These are phyloP conservation scores for Drosophila seguyi DNA, from an alignment of 1,140 invertebrate species.

Conservation along the genomic window DNA sequence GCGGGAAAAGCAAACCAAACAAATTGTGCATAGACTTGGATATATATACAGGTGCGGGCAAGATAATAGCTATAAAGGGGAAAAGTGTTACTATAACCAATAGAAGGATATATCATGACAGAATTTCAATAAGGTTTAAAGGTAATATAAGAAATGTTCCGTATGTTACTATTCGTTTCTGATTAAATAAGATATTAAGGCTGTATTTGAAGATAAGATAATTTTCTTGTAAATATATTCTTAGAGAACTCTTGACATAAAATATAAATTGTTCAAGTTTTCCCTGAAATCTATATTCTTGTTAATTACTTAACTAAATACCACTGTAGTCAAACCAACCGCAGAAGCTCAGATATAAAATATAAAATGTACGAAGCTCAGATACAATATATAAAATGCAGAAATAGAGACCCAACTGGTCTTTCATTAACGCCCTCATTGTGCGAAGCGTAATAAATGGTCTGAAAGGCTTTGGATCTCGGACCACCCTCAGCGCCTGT, in stretches of 20 bases:
- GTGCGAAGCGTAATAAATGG: constrained; percentile 43
- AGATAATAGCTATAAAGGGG: constrained; percentile 2
- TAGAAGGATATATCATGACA: background rate
- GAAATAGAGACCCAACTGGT: constrained; percentile 26
- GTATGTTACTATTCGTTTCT: background rate
- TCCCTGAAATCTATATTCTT: background rate
- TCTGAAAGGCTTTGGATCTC: constrained; percentile 34
- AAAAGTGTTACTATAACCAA: background rate
- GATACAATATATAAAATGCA: constrained; percentile 11
- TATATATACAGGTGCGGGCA: constrained; percentile 23
- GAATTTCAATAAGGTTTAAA: too few species aligned
- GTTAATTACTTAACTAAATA: background rate
- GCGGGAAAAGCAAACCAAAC: constrained; percentile 46
- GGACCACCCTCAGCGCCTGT: constrained; percentile 28
- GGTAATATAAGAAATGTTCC: too few species aligned
- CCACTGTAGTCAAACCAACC: background rate
- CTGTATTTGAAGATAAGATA: background rate
- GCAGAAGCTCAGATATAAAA: background rate
- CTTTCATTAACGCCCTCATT: constrained; percentile 68
- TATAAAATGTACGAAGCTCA: constrained; percentile 12
- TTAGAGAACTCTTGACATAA: background rate
- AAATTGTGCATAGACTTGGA: constrained; percentile 30
- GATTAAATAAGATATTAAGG: background rate
- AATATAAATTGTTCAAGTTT: background rate
- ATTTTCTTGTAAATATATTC: background rate